Base-by-base conservation (phyloP, 2,888 invertebrate species). In the Bombylius discolor region DNA sequence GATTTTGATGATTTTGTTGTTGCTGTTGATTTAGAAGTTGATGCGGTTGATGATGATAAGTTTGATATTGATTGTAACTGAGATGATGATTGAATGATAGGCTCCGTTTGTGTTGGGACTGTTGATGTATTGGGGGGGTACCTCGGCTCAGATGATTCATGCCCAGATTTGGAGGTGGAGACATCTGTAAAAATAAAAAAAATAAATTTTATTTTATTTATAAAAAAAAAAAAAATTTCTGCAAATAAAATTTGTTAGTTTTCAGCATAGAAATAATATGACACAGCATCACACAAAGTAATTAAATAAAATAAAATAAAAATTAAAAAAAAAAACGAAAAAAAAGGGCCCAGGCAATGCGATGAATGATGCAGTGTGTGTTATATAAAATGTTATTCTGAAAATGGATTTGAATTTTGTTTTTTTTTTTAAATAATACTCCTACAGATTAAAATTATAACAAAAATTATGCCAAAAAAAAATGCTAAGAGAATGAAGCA, bases 71-170 rank as follows among this genome's bases (percentile, higher is more conserved):
- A 68, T 81, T 80, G 76, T 81, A 82, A 71, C 81, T 82, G 76
- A 81, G 81, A 73, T 82, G 82, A 73, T 82, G 82, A 75, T 82
- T 82, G 78, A 82, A 81, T 70, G 83, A 82, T 66, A 78, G 83
- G 77, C 78, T 83, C 79, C 78, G 79, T 79, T 79, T 83, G 78
- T 79, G 83, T 78, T 77, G 81, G 71, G 78, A 79, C 78, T 75
- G 68, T 66, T 66, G 67, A 66, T 68, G 78, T 77, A 60, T 72
- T 72, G 68, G 73, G 74, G 76, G 77, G 75, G 74, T 77, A 75
- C 76, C 78, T 75, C 77, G 60, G 73, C 64, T 68, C 61, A 66
- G 70, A 59, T 73, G 71, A 56, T 64, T 68, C 64, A 69, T 62
- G 62, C 70, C 68, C 61, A 72, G 65, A 63, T 66, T 71, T 63